Base-by-base conservation (phyloP, 2,113 vertebrate species). In the Macroglossus sobrinus region DNA sequence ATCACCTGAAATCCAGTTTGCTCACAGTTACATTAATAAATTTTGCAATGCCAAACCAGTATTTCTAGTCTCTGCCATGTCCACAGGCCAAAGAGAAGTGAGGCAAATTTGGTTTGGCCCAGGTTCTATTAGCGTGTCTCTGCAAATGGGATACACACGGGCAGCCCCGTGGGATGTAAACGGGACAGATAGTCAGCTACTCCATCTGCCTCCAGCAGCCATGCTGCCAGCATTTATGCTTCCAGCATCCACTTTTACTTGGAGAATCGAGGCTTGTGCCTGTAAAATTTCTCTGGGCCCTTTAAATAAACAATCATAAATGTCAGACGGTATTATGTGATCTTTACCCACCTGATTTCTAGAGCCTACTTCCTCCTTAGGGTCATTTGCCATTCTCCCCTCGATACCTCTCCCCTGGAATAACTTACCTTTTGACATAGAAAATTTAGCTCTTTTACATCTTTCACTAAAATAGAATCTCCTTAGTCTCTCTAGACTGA, bases 141-240 rank as follows among this genome's bases (percentile, higher is more conserved):
- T 19, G 18, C 0, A 4, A 16, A 6, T 10, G 5, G 1, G 10
- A 24, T 4, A 38, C 8, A 38, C 1, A 0, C 3, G 4, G 55
- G 50, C 38, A 26, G 6, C 43, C 19, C 35, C n/a, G 13, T 4
- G 3, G 80, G 11, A 55, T 0, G 13, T 7, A 7, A 33, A 40
- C 2, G 0, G 28, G 61, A 45, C 24, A 33, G 15, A 0, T 50
- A 1, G 33, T 11, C 74, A 63, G 43, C 50, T 21, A 3, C 6
- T 5, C 28, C 35, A 59, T 30, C 53, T 53, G n/a, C 16, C 21
- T 14, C 30, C 1, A 28, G 11, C 7, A 9, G 3, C 50, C 13
- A 0, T 50, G 35, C 53, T 30, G 18, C 53, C 53, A 30, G 45
- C n/a, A n/a, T n/a, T n/a, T n/a, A 0, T 50, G 35, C 53, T 30